Conservation (phyloP, 2,113 vertebrate genomes). For the Podocnemis expansa region DNA sequence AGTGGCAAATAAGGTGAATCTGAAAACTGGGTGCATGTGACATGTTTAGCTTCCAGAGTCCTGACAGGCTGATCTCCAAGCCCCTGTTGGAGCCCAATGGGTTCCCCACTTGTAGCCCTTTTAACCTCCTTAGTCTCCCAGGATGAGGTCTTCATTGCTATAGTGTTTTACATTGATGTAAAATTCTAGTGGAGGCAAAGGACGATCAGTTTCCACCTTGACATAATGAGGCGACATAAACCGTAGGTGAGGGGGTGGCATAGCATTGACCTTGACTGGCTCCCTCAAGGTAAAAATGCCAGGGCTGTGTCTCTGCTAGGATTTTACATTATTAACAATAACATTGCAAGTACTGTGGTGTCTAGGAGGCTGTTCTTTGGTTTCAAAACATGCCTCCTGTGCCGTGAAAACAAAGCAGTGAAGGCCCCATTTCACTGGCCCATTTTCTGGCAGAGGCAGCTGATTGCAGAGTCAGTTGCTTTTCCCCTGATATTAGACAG, state of each 20-base stretch:
- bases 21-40: background rate
- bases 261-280: background rate
- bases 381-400: background rate
- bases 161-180: background rate
- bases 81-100: too few species aligned
- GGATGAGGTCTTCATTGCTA: too few species aligned
- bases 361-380: background rate
- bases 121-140: too few species aligned
- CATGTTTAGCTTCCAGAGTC: background rate
- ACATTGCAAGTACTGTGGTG: background rate
- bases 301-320: background rate
- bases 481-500: conserved; percentile 5
- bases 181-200: background rate
- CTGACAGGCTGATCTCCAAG: background rate
- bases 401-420: background rate
- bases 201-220: background rate
- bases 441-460: conserved; percentile 32
- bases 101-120: too few species aligned
- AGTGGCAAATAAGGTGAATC: background rate
- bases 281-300: background rate
- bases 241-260: background rate
- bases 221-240: accelerated
- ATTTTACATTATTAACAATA: background rate
- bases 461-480: conserved; percentile 42
- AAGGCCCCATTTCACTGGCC: background rate